These are phyloP conservation scores for Coenonympha glycerion DNA, from an alignment of 2,888 invertebrate species.

Conservation along the genomic window DNA sequence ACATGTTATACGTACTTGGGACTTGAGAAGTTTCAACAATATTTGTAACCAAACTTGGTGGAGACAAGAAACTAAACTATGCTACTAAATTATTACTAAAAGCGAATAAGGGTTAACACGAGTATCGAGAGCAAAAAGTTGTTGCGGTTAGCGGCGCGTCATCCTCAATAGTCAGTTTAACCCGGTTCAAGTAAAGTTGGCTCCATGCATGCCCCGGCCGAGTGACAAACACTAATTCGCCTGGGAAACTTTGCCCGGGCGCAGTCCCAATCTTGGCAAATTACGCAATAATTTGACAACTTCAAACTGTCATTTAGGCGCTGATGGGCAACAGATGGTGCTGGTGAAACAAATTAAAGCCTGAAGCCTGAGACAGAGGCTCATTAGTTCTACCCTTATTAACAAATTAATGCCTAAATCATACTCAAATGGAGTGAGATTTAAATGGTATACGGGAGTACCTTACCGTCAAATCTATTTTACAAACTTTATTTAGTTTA, in stretches of 20 bases:
- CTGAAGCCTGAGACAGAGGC: background rate
- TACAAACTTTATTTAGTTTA: no score
- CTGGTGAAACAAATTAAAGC: conserved; percentile 51
- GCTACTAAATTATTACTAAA: conserved; percentile 2
- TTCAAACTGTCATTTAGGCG: conserved; percentile 66
- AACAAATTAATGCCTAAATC: no score
- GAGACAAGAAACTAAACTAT: conserved; percentile 3
- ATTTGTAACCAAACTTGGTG: background rate
- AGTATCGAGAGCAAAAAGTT: conserved; percentile 16
- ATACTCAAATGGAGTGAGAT: no score
- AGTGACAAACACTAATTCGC: conserved; percentile 34
- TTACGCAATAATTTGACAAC: conserved; percentile 65
- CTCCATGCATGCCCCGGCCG: conserved; percentile 22
- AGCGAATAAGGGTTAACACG: conserved; percentile 2
- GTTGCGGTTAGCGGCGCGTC: conserved; percentile 15
- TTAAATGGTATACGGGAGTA: no score
- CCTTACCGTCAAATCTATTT: no score
- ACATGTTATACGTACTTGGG: background rate
- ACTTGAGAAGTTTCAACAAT: background rate
- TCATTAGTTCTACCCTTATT: background rate
- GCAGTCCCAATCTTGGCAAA: conserved; percentile 42
- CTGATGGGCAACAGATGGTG: conserved; percentile 59
- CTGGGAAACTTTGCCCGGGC: conserved; percentile 32
- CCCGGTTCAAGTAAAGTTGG: conserved; percentile 19
- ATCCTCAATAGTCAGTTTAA: conserved; percentile 18